A percentile compares a stretch with the other conserved stretches of the same genome.
Evolutionary conservation across 2,888 invertebrate genomes (phyloP).

Genomic region (Eristalis intricaria): DNA sequence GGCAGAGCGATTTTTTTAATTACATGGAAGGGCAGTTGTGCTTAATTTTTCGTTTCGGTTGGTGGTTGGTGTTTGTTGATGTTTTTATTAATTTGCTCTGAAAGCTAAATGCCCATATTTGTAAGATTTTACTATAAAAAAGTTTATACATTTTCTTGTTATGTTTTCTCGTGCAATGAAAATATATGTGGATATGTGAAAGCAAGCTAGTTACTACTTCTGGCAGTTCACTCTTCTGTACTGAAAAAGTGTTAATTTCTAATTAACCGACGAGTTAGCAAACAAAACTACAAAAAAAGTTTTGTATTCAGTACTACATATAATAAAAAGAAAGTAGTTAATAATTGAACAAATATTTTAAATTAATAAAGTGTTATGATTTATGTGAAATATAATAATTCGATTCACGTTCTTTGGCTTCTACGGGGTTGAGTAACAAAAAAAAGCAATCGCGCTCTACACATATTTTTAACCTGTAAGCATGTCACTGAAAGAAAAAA

Average conservation of each 20-base stretch:
- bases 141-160: background rate
- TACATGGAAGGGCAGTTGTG: conserved; percentile 34
- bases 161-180: conserved; percentile 5
- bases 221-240: conserved; percentile 33
- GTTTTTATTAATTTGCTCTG: conserved; percentile 20
- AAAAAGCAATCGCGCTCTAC: conserved; percentile 32
- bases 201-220: conserved; percentile 36
- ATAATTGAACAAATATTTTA: background rate
- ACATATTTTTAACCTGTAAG: conserved; percentile 28
- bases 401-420: conserved; percentile 22
- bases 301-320: background rate
- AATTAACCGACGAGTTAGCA: background rate
- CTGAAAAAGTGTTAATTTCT: background rate
- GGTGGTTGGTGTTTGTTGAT: background rate
- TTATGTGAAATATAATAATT: conserved; percentile 6
- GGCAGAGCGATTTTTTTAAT: background rate
- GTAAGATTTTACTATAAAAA: background rate
- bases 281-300: background rate
- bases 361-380: background rate
- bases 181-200: conserved; percentile 38
- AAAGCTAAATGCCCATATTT: background rate
- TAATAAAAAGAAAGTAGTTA: background rate
- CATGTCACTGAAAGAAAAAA: conserved; percentile 20
- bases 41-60: conserved; percentile 31
- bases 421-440: conserved; percentile 1